phyloP scores from a whole-genome alignment of 2,888 invertebrate species.

The Beris chalybata region DNA sequence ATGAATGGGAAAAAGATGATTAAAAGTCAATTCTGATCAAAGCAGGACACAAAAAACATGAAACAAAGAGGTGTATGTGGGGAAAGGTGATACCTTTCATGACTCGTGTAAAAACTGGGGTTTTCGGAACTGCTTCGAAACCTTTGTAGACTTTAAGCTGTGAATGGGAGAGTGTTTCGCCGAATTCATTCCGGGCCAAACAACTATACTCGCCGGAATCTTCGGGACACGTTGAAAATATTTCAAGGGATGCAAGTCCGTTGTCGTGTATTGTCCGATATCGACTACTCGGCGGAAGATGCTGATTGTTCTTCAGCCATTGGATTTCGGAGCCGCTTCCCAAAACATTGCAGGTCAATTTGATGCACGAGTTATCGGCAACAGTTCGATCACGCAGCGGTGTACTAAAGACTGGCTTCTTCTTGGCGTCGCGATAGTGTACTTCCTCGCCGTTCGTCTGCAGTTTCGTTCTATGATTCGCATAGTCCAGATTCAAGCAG shows the following conservation, averaged over 20 bases:
- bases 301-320: conserved; percentile 74
- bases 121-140: conserved; percentile 68
- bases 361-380: conserved; percentile 72
- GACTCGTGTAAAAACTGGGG: conserved; percentile 73
- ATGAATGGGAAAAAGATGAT: not conserved
- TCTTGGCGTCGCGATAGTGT: conserved; percentile 57
- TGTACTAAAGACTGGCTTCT: conserved; percentile 76
- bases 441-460: conserved; percentile 8
- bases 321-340: conserved; percentile 67
- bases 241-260: conserved; percentile 74
- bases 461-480: conserved; percentile 39
- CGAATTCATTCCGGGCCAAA: conserved; percentile 71
- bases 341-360: conserved; percentile 75
- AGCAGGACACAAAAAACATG: not conserved
- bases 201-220: conserved; percentile 83
- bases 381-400: conserved; percentile 75
- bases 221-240: conserved; percentile 65
- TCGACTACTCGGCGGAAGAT: conserved; percentile 60
- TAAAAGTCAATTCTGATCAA: not conserved
- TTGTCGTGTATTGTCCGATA: conserved; percentile 62
- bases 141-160: conserved; percentile 74
- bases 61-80: not conserved
- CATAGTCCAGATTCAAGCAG: conserved; percentile 67
- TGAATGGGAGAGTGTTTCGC: conserved; percentile 70
- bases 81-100: conserved; percentile 64